Evolutionary conservation across 53 echinoderm and acorn worm genomes (phyloP).

Genomic region (Echinometra lucunter): DNA sequence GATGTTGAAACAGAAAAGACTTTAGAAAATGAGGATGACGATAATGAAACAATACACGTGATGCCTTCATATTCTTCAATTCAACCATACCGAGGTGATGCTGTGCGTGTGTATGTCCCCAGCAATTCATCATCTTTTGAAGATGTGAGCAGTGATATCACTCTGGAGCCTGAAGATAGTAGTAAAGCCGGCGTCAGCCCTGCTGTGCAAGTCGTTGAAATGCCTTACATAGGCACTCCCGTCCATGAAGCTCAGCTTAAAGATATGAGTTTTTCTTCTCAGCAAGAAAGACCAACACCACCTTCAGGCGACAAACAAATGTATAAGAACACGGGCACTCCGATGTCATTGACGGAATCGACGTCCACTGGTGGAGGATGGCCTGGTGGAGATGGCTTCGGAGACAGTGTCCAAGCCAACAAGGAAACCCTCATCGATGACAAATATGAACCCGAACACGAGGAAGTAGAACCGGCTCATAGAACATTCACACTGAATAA

Average conservation of each 20-base stretch:
- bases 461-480: not conserved
- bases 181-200: slow-evolving; percentile 25
- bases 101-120: slow-evolving; percentile 47
- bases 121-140: slow-evolving; percentile 46
- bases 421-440: slow-evolving; percentile 57
- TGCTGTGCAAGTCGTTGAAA: slow-evolving; percentile 62
- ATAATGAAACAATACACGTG: not conserved
- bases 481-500: slow-evolving; percentile 32
- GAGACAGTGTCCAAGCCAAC: not conserved
- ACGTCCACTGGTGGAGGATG: slow-evolving; percentile 8
- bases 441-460: not conserved
- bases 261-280: slow-evolving; percentile 40
- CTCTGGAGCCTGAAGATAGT: not conserved
- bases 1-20: slow-evolving; percentile 56
- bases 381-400: slow-evolving; percentile 53
- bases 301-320: not conserved
- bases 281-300: slow-evolving; percentile 35
- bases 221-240: slow-evolving; percentile 50
- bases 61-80: slow-evolving; percentile 45
- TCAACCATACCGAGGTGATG: slow-evolving; percentile 45
- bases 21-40: slow-evolving; percentile 45
- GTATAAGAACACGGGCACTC: not conserved
- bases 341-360: not conserved
- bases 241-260: slow-evolving; percentile 57
- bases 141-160: slow-evolving; percentile 54